Evolutionary conservation across 2,888 invertebrate species (phyloP).

Genomic region (Acheta domesticus): DNA sequence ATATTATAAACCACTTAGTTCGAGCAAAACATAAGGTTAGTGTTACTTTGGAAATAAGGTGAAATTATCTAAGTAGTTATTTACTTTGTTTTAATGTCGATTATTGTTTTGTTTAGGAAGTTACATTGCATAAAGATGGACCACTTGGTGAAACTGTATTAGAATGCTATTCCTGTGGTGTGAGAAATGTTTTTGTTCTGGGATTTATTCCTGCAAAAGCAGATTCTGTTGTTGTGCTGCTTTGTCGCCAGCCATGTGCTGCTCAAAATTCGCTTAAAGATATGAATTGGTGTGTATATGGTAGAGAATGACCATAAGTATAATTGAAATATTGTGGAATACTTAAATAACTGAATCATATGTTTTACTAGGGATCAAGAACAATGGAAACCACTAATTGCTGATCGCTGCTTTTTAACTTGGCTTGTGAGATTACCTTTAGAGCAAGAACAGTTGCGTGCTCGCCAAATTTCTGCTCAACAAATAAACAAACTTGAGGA

Average conservation of each 20-base stretch:
- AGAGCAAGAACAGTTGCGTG: conserved; percentile 92
- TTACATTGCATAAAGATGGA: conserved; percentile 94
- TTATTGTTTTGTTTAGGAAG: conserved; percentile 60
- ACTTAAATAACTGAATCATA: too few species aligned
- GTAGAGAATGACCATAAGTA: too few species aligned
- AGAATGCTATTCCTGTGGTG: conserved; percentile 98
- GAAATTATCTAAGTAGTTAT: not conserved
- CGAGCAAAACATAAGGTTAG: conserved; percentile 89
- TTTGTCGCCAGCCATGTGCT: conserved; percentile 98
- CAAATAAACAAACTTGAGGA: conserved; percentile 98
- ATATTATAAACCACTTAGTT: conserved; percentile 98
- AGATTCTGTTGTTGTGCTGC: conserved; percentile 93
- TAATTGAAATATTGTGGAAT: too few species aligned
- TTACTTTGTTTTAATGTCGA: not conserved
- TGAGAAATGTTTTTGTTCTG: conserved; percentile 94
- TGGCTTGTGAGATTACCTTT: conserved; percentile 98
- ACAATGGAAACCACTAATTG: conserved; percentile 97
- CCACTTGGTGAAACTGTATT: conserved; percentile 95
- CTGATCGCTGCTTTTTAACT: conserved; percentile 90
- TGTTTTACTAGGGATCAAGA: conserved; percentile 73
- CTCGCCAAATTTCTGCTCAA: conserved; percentile 93
- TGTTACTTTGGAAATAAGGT: not conserved
- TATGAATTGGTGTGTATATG: conserved; percentile 78
- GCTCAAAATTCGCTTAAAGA: conserved; percentile 95
- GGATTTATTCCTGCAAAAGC: conserved; percentile 99